These are phyloP conservation scores for Cataglyphis cursor DNA, from an alignment of 2,888 invertebrate genomes.

Conservation along the genomic window DNA sequence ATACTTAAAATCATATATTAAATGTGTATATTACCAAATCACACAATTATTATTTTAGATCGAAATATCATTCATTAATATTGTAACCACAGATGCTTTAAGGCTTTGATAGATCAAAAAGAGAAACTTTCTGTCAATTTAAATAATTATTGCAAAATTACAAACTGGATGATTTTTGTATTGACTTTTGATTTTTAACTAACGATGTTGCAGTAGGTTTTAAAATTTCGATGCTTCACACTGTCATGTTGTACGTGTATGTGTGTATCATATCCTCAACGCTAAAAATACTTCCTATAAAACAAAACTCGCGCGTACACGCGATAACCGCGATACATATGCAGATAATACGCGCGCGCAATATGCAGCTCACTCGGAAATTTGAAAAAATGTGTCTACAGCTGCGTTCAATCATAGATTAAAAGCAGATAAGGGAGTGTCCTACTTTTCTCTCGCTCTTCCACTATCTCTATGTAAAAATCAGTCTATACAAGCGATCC, in stretches of 20 bases:
- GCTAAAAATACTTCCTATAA: constrained; percentile 40
- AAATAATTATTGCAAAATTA: constrained; percentile 27
- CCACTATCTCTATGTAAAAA: constrained; percentile 30
- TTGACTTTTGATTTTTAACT: background rate
- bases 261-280: constrained; percentile 19
- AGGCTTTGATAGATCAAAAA: constrained; percentile 3
- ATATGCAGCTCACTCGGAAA: constrained; percentile 41
- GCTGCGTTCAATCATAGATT: constrained; percentile 52
- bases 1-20: background rate
- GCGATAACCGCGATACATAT: constrained; percentile 42
- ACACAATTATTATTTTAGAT: background rate
- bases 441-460: constrained; percentile 35
- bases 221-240: constrained; percentile 17
- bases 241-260: background rate
- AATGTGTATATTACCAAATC: background rate
- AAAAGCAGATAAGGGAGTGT: constrained; percentile 46
- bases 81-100: background rate
- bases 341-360: constrained; percentile 40
- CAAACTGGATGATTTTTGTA: constrained; percentile 18
- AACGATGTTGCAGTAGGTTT: background rate
- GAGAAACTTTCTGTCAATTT: background rate
- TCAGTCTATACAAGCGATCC: background rate
- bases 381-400: constrained; percentile 45
- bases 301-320: constrained; percentile 36
- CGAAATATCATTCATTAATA: background rate